Conservation (phyloP, 2,113 vertebrate genomes). For the Nansenia antarctica region DNA sequence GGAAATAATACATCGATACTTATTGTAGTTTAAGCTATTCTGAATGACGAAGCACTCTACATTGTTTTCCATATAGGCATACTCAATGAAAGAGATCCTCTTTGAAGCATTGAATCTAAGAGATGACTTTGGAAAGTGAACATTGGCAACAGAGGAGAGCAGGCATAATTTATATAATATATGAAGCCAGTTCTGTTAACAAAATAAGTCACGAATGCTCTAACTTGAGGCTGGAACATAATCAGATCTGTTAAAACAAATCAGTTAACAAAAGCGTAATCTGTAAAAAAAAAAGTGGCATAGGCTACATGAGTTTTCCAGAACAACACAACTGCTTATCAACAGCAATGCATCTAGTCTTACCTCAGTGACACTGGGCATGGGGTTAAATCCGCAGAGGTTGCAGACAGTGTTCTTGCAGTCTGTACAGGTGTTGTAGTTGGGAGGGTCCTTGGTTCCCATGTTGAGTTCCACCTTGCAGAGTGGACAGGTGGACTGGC, state of each 20-base stretch:
- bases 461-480: conserved; percentile 81
- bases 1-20: too few relatives aligned
- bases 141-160: background rate
- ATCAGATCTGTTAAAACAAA: background rate
- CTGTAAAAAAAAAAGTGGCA: conserved; percentile 65
- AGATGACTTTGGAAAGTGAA: background rate
- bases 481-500: conserved; percentile 72
- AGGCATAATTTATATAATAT: background rate
- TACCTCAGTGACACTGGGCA: too few relatives aligned
- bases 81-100: too few relatives aligned
- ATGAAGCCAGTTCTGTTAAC: background rate
- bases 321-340: accelerated
- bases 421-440: conserved; percentile 82
- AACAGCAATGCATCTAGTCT: too few relatives aligned
- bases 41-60: too few relatives aligned
- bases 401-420: conserved; percentile 85
- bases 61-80: too few relatives aligned
- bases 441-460: conserved; percentile 76
- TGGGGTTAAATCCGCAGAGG: conserved; percentile 88
- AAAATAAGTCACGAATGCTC: background rate
- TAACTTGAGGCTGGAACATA: background rate
- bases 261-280: conserved; percentile 57
- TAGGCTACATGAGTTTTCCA: conserved; percentile 64
- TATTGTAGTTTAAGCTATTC: too few relatives aligned
- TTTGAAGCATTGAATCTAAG: background rate